Conservation (phyloP, 2,888 invertebrate genomes). For the Drosophila fulvimacula region DNA sequence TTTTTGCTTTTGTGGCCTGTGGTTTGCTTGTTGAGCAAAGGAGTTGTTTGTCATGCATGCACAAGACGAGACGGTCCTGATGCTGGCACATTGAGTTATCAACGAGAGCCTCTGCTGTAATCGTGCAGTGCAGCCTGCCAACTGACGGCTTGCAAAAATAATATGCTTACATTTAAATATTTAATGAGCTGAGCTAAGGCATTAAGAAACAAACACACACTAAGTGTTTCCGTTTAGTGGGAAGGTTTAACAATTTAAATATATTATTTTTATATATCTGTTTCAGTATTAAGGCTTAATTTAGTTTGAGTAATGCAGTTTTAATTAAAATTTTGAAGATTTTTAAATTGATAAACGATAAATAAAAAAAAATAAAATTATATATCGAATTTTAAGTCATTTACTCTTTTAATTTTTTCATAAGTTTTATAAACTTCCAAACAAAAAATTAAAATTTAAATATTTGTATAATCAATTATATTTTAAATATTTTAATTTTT, state of each 20-base stretch:
- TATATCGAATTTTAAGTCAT: too few relatives aligned
- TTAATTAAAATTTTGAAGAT: too few relatives aligned
- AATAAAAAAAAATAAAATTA: too few relatives aligned
- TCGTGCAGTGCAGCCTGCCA: slow-evolving; percentile 12
- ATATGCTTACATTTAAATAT: slow-evolving; percentile 3
- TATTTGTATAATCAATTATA: too few relatives aligned
- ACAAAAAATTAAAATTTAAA: too few relatives aligned
- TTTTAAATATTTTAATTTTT: too few relatives aligned
- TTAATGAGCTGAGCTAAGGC: background rate
- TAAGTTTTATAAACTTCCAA: too few relatives aligned
- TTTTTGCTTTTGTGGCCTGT: slow-evolving; percentile 19
- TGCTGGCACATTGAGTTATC: slow-evolving; percentile 45
- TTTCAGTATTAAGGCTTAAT: too few relatives aligned
- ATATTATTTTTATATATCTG: background rate
- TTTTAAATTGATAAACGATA: too few relatives aligned
- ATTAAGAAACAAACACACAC: background rate
- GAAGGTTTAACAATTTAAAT: background rate
- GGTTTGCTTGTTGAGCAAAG: slow-evolving; percentile 46
- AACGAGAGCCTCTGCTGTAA: slow-evolving; percentile 2
- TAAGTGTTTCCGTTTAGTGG: background rate
- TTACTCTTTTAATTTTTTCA: too few relatives aligned
- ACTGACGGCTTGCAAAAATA: background rate
- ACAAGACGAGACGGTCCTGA: slow-evolving; percentile 28
- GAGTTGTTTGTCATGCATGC: slow-evolving; percentile 54
- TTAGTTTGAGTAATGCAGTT: too few relatives aligned